Evolutionary conservation across 2,888 invertebrate genomes (phyloP).

Genomic region (Trissonchulus sp.): DNA sequence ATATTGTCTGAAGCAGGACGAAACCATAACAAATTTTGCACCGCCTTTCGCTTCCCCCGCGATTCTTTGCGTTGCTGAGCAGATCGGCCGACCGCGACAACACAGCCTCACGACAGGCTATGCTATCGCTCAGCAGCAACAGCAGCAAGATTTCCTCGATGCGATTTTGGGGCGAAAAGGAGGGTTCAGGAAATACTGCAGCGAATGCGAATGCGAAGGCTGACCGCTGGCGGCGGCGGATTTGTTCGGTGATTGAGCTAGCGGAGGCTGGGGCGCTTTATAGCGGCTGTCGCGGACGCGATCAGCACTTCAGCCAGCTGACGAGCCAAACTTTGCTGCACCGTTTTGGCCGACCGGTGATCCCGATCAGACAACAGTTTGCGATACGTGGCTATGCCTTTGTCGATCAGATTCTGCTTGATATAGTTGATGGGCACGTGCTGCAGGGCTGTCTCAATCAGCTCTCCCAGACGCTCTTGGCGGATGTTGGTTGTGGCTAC

Average conservation of each 20-base stretch:
- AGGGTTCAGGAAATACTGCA: neutral
- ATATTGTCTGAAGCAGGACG: constrained; percentile 47
- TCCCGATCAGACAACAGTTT: constrained; percentile 76
- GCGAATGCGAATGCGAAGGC: neutral
- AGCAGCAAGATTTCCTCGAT: constrained; percentile 85
- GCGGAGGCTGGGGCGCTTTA: constrained; percentile 36
- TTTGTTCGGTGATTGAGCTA: neutral
- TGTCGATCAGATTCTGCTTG: constrained; percentile 61
- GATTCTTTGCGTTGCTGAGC: constrained; percentile 72
- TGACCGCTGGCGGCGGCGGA: neutral
- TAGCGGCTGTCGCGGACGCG: constrained; percentile 69
- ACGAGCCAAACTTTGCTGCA: constrained; percentile 68
- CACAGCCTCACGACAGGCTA: constrained; percentile 83
- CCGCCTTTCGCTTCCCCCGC: constrained; percentile 76
- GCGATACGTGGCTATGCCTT: constrained; percentile 56
- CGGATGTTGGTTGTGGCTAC: too few species aligned
- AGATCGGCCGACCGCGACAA: constrained; percentile 88
- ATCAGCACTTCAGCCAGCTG: constrained; percentile 85
- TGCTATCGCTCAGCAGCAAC: constrained; percentile 65
- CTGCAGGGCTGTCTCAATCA: constrained; percentile 78
- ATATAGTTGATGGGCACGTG: constrained; percentile 76
- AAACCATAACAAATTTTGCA: constrained; percentile 78
- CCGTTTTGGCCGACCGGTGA: constrained; percentile 71
- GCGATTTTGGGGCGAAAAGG: constrained; percentile 54
- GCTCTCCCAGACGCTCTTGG: constrained; percentile 22